phyloP scores from a whole-genome alignment of 2,797 vertebrate genomes.

The Adrianichthys oophorus region DNA sequence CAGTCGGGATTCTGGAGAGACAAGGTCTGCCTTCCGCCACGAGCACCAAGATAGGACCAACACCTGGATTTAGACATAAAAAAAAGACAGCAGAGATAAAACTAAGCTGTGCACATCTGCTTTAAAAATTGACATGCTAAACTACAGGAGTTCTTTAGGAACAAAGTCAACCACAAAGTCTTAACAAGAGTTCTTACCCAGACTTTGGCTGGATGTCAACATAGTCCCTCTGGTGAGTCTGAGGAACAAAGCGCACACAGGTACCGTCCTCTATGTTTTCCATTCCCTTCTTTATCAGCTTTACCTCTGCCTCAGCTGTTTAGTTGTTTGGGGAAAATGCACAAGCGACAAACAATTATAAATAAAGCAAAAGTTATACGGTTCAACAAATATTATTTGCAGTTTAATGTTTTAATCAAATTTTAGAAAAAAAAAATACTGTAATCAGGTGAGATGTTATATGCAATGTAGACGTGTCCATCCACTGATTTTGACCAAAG shows the following conservation, averaged over 20 bases:
- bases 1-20: slow-evolving; percentile 83
- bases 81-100: neutral
- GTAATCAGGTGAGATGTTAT: slow-evolving; percentile 77
- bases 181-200: slow-evolving; percentile 63
- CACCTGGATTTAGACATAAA: slow-evolving; percentile 46
- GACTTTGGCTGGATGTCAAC: slow-evolving; percentile 78
- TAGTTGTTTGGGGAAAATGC: neutral
- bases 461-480: slow-evolving; percentile 83
- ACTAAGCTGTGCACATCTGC: neutral
- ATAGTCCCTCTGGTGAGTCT: slow-evolving; percentile 79
- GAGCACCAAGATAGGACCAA: slow-evolving; percentile 86
- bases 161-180: slow-evolving; percentile 8
- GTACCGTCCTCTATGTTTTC: slow-evolving; percentile 74
- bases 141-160: slow-evolving; percentile 4
- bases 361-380: neutral
- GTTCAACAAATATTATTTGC: neutral
- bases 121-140: neutral
- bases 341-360: slow-evolving; percentile 1
- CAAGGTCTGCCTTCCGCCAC: slow-evolving; percentile 82
- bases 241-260: slow-evolving; percentile 77
- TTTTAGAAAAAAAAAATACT: slow-evolving; percentile 56
- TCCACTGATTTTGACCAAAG: slow-evolving; percentile 84
- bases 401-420: neutral
- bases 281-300: slow-evolving; percentile 74
- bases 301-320: slow-evolving; percentile 68